A percentile compares a stretch with the other conserved stretches of the same genome.
These are phyloP conservation scores for Chitala chitala DNA, from an alignment of 2,113 vertebrate species.

Conservation along the genomic window DNA sequence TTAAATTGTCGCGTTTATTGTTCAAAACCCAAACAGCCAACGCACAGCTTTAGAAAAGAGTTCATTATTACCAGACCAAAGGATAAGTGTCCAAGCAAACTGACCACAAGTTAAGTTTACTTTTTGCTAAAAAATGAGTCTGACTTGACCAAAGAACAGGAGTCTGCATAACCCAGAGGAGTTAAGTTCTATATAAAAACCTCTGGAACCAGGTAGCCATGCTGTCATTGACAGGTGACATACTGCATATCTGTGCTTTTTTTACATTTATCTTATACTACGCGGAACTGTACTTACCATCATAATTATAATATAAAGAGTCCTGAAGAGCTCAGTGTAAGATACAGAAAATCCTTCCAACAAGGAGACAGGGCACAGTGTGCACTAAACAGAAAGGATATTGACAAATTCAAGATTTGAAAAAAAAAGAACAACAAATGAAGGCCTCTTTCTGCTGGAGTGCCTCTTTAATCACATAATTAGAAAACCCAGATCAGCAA, in stretches of 20 bases:
- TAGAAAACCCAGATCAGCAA: background rate
- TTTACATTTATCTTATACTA: background rate
- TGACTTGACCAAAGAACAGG: background rate
- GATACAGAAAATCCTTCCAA: background rate
- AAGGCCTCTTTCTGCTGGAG: background rate
- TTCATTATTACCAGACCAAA: background rate
- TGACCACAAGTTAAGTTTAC: background rate
- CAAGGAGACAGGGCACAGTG: background rate
- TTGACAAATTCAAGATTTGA: background rate
- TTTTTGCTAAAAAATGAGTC: background rate
- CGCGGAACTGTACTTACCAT: background rate
- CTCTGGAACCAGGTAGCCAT: background rate
- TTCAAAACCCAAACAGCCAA: too few relatives aligned
- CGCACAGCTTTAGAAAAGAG: too few relatives aligned
- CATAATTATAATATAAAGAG: background rate
- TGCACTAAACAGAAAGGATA: constrained; percentile 14
- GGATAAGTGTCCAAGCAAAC: background rate
- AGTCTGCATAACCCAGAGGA: background rate
- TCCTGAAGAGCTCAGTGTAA: background rate
- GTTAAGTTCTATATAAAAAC: background rate
- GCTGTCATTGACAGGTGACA: background rate
- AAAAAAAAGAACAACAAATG: background rate
- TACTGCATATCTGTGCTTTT: background rate
- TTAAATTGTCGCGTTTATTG: too few relatives aligned
- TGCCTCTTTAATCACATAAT: background rate